phyloP scores from a whole-genome alignment of 2,113 vertebrate species.

The Solenodon paradoxus region DNA sequence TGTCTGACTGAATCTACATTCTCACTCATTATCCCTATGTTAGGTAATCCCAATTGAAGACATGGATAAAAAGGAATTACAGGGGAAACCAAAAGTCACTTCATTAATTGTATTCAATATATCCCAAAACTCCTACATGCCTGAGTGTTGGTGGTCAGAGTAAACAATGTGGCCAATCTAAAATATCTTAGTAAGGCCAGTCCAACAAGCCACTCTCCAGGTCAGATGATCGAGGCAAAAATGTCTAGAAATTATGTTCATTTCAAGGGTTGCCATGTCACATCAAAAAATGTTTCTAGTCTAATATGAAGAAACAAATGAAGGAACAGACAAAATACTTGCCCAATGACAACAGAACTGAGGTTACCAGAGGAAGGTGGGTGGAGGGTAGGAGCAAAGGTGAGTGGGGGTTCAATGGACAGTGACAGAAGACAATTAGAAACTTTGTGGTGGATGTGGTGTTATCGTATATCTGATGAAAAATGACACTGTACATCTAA shows the following conservation, averaged over 20 bases:
- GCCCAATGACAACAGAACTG: too few relatives aligned
- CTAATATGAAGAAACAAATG: neutral
- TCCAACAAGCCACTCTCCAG: neutral
- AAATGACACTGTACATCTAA: too few relatives aligned
- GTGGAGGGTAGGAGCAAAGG: too few relatives aligned
- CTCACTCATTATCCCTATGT: neutral
- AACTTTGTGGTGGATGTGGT: too few relatives aligned
- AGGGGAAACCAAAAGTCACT: neutral
- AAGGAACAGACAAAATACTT: too few relatives aligned
- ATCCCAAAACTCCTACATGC: too few relatives aligned
- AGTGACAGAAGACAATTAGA: too few relatives aligned
- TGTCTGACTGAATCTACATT: neutral
- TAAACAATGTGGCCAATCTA: neutral
- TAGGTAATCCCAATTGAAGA: neutral
- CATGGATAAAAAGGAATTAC: neutral
- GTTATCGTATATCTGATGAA: too few relatives aligned
- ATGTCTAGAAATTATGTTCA: neutral
- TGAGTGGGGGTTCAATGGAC: too few relatives aligned
- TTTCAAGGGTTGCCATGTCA: neutral
- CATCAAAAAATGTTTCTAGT: neutral
- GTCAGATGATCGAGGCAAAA: neutral
- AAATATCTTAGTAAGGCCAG: neutral
- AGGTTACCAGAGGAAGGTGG: too few relatives aligned
- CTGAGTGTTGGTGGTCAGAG: neutral
- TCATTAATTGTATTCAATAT: neutral